These are phyloP conservation scores for Channa striata DNA, from an alignment of 2,797 vertebrate genomes.

Conservation along the genomic window DNA sequence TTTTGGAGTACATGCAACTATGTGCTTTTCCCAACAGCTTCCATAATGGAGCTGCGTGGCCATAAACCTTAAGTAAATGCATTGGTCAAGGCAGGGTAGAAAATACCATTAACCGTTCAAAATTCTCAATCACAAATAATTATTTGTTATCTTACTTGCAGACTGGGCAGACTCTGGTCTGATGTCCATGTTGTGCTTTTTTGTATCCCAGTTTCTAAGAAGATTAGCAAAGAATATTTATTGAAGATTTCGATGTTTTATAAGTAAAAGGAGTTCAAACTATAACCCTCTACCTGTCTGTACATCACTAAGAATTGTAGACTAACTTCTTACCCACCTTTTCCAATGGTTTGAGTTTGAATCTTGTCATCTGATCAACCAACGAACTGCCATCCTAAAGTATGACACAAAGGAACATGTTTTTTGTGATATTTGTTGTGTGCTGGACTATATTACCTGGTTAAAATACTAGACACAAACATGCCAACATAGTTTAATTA, in stretches of 20 bases:
- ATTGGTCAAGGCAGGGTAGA: background rate
- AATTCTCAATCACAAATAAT: background rate
- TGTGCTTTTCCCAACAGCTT: background rate
- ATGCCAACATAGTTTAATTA: background rate
- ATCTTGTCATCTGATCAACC: conserved; percentile 83
- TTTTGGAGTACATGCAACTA: no score
- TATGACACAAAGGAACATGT: background rate
- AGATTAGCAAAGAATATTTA: background rate
- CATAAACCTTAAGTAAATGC: background rate
- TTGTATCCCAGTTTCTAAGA: conserved; percentile 86
- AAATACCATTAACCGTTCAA: background rate
- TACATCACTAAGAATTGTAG: background rate
- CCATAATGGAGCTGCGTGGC: background rate
- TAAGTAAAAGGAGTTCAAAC: background rate
- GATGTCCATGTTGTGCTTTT: conserved; percentile 71
- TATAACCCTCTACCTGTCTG: background rate
- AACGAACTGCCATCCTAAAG: conserved; percentile 74
- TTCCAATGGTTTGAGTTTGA: conserved; percentile 86
- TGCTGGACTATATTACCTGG: background rate
- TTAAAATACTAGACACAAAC: conserved; percentile 14
- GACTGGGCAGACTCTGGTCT: conserved; percentile 73
- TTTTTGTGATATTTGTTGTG: background rate
- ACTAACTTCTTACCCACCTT: conserved; percentile 78
- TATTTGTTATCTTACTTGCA: conserved; percentile 64
- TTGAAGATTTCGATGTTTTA: background rate